Base-by-base conservation (phyloP, 2,888 invertebrate species). In the Nomada lathburiana region DNA sequence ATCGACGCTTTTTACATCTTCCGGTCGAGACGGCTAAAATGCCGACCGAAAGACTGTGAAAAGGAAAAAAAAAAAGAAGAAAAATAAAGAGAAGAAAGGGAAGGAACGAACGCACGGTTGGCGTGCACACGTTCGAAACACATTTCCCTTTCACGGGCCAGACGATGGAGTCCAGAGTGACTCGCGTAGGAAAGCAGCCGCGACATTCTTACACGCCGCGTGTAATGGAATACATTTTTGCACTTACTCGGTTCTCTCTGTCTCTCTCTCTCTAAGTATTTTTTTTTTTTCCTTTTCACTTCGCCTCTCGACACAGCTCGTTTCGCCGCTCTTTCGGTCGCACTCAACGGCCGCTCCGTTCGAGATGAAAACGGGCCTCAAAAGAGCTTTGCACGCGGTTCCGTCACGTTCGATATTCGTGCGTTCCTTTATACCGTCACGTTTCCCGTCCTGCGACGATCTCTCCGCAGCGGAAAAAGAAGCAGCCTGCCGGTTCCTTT, bases 331-430 rank as follows among this genome's bases (percentile, higher is more conserved):
- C 67, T 76, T 57, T 59, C 47, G 20, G 9, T 26, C 64, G 64
- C 64, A 64, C 70, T 59, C 73, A 52, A 67, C 65, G 42, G 60
- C 23, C 69, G 74, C 75, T 60, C 69, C 74, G 68, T 64, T 80
- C 79, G 59, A 82, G 87, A 87, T 86, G 88, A 87, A 86, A 88
- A 87, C 87, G 83, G 83, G 82, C 77, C 84, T 82, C 81, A 81
- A 88, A 86, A 88, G 88, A 83, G 80, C 88, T 89, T 89, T 89
- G 88, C 86, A 73, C 84, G 80, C 59, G 79, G 55, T 77, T 77
- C 85, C 82, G 81, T 85, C 89, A 88, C 84, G 82, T 86, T 85
- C 86, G 85, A 88, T 85, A 87, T 85, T 83, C 85, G 68, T 57
- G 76, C 82, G 73, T 78, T 77, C 82, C 81, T 89, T 88, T 86